Evolutionary conservation across 1,140 invertebrate genomes (phyloP), one percentile per base, ranked within the genome.

Genomic region (Pantala flavescens): DNA sequence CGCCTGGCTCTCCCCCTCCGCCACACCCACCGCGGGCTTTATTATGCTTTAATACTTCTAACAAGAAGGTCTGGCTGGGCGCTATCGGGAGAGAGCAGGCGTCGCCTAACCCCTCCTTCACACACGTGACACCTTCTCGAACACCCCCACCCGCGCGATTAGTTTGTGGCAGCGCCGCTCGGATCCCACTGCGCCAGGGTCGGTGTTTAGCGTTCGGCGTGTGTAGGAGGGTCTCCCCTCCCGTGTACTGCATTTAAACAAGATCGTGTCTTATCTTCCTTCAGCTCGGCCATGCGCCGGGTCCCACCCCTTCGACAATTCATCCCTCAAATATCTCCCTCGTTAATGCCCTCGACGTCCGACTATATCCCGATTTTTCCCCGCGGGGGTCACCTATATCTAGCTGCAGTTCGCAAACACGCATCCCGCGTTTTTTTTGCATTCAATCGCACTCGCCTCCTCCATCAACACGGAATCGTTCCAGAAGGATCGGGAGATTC

Each of bases 1-100:
- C 49, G 49, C 49, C 49, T 12, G 49, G 49, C 49, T 21, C 49
- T 63, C 14, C n/a, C 3, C 49, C 49, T 12, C 3, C 49, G 16
- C 49, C 49, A 7, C 49, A 63, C 49, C 49, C 49, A 19, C 49
- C 49, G 12, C 49, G 3, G 49, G 49, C 49, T 63, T 63, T 63
- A 63, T 63, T 63, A 63, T 63, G 49, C 49, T 63, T 63, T 63
- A 63, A 63, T 63, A 63, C 49, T 63, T 63, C n/a, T 63, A 63
- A 63, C 49, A 63, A 63, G 49, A 63, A 63, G 49, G 49, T 21
- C 49, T 63, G 49, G 49, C 49, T 19, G 16, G 12, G 49, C 49
- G 49, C 14, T 63, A 63, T 63, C 49, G 49, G 49, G 49, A 7
- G 49, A 63, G 49, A 63, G n/a, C 49, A 63, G 49, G 49, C 49